Evolutionary conservation across 1,140 invertebrate genomes (phyloP).

Genomic region (Tribolium madens): DNA sequence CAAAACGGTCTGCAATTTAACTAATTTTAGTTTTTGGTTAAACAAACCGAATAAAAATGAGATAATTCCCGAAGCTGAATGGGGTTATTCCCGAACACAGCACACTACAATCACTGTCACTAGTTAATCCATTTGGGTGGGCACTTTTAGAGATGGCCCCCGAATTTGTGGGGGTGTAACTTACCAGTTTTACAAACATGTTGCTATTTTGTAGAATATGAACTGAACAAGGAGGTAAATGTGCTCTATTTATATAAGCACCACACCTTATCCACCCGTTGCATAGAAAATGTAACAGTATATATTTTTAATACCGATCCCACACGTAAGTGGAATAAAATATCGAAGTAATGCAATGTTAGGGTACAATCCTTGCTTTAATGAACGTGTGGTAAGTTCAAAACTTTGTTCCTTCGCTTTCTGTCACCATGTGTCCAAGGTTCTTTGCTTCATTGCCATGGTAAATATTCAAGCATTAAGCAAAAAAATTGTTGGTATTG

Average conservation of each 20-base stretch:
- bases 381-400: conserved; percentile 46
- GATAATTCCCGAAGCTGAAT: too few relatives aligned
- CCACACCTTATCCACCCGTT: conserved; percentile 63
- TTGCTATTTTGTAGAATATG: conserved; percentile 58
- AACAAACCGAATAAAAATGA: too few relatives aligned
- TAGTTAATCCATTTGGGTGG: conserved; percentile 6
- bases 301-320: conserved; percentile 59
- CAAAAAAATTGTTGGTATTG: conserved; percentile 41
- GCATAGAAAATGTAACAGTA: conserved; percentile 60
- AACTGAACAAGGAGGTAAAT: conserved; percentile 55
- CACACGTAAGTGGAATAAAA: conserved; percentile 58
- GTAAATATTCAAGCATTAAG: conserved; percentile 53
- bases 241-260: conserved; percentile 61
- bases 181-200: conserved; percentile 67
- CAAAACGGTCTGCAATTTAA: conserved; percentile 60
- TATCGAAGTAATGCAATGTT: conserved; percentile 48
- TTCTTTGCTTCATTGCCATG: conserved; percentile 58
- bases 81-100: not conserved
- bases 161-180: conserved; percentile 45
- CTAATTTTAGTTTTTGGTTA: not conserved
- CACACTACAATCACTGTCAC: conserved; percentile 3
- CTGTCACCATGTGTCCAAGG: conserved; percentile 56
- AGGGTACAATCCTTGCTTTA: conserved; percentile 46
- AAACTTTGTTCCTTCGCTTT: conserved; percentile 54
- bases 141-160: not conserved